Percentiles rank a stretch among this genome's conserved stretches.
phyloP scores from a whole-genome alignment of 1,140 invertebrate genomes.

The Drosophila equinoxialis region DNA sequence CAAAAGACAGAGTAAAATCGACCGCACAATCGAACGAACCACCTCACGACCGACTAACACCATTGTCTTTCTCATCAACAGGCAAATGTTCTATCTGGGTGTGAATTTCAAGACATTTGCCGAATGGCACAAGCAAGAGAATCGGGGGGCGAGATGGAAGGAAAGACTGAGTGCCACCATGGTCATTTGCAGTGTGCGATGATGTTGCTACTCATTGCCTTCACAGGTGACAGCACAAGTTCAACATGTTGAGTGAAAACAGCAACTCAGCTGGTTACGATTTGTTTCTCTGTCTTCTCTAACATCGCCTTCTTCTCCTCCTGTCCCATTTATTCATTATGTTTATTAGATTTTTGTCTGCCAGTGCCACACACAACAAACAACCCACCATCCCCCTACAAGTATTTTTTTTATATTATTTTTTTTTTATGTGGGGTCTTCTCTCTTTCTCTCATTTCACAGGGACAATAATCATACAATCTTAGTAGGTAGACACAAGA shows the following conservation, averaged over 20 bases:
- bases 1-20: slow-evolving; percentile 2
- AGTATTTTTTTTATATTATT: slow-evolving; percentile 54
- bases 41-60: slow-evolving; percentile 2
- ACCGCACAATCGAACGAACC: neutral
- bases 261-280: slow-evolving; percentile 64
- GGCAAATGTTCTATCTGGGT: slow-evolving; percentile 31
- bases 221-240: slow-evolving; percentile 80
- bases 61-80: neutral
- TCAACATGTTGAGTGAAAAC: slow-evolving; percentile 74
- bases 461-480: slow-evolving; percentile 14
- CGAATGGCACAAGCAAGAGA: slow-evolving; percentile 22
- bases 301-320: neutral
- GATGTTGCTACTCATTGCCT: slow-evolving; percentile 56
- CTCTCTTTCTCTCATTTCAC: too few relatives aligned
- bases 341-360: slow-evolving; percentile 53
- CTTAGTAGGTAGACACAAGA: slow-evolving; percentile 8
- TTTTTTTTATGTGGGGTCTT: slow-evolving; percentile 60
- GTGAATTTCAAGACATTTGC: slow-evolving; percentile 69
- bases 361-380: too few relatives aligned
- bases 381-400: neutral
- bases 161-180: slow-evolving; percentile 12
- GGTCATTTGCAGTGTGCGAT: slow-evolving; percentile 20
- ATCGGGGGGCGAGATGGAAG: too few relatives aligned
- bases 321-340: slow-evolving; percentile 65
- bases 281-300: neutral